Percentiles rank a stretch among this genome's conserved stretches.
Conservation (phyloP, 1,140 invertebrate genomes). For the Zaprionus davidi region DNA sequence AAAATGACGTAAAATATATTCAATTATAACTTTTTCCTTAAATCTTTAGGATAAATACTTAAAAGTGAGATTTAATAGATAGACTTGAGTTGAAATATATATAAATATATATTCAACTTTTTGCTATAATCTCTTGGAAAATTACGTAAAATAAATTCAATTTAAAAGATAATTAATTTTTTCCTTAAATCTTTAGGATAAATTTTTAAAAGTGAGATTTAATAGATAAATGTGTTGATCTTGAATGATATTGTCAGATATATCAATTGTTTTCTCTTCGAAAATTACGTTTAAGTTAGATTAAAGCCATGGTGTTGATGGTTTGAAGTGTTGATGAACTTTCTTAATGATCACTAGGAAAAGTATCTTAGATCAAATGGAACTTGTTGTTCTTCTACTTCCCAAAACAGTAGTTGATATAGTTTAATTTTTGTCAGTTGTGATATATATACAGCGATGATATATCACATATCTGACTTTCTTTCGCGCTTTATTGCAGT, state of each 20-base stretch:
- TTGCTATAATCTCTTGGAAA: neutral
- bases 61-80: no score
- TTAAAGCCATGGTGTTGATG: no score
- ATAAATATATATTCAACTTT: neutral
- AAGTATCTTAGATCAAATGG: no score
- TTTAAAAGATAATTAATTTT: no score
- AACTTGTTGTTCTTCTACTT: no score
- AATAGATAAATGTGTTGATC: no score
- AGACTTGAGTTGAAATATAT: no score
- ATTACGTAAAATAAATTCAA: neutral
- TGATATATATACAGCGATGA: neutral
- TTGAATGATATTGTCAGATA: neutral
- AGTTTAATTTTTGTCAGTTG: neutral
- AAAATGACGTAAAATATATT: neutral
- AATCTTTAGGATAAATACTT: no score
- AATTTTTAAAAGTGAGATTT: no score
- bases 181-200: no score
- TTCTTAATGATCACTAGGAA: neutral
- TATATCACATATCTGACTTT: neutral
- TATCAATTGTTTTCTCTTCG: neutral
- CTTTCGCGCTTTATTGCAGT: neutral
- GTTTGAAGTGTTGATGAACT: neutral
- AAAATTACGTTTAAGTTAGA: neutral
- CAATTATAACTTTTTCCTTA: neutral
- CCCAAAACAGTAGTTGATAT: neutral